Percentiles rank a stretch among this genome's conserved stretches.
These are phyloP conservation scores for Hexactinellida sp. DNA, from an alignment of 37 sponge, comb jelly and placozoan species.

Conservation along the genomic window DNA sequence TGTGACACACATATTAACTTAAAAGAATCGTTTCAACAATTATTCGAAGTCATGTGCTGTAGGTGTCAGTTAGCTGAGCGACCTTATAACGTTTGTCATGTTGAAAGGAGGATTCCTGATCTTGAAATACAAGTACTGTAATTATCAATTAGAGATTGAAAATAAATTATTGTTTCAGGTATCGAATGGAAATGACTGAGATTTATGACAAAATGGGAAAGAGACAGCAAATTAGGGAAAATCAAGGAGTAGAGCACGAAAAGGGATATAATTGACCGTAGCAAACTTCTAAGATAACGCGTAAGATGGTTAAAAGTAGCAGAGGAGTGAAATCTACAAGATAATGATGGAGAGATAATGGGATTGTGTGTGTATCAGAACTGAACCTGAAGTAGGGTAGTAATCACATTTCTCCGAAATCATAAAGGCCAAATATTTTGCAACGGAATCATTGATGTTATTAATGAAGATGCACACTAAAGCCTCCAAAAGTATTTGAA, in stretches of 20 bases:
- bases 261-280: not conserved
- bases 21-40: not conserved
- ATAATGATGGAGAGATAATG: not conserved
- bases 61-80: not conserved
- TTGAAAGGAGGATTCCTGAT: not conserved
- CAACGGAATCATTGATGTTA: not conserved
- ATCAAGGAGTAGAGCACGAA: not conserved
- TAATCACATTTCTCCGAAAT: not conserved
- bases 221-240: not conserved
- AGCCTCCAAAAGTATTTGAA: too few species aligned
- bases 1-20: not conserved
- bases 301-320: not conserved
- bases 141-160: not conserved
- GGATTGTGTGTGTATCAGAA: not conserved
- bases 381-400: not conserved
- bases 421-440: not conserved
- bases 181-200: not conserved
- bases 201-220: not conserved
- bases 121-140: not conserved
- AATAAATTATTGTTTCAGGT: not conserved
- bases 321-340: not conserved
- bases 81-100: not conserved
- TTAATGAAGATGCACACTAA: too few species aligned
- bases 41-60: not conserved
- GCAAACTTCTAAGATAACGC: not conserved